These are phyloP conservation scores for Staurois parvus DNA, from an alignment of 2,797 vertebrate species.

Conservation along the genomic window DNA sequence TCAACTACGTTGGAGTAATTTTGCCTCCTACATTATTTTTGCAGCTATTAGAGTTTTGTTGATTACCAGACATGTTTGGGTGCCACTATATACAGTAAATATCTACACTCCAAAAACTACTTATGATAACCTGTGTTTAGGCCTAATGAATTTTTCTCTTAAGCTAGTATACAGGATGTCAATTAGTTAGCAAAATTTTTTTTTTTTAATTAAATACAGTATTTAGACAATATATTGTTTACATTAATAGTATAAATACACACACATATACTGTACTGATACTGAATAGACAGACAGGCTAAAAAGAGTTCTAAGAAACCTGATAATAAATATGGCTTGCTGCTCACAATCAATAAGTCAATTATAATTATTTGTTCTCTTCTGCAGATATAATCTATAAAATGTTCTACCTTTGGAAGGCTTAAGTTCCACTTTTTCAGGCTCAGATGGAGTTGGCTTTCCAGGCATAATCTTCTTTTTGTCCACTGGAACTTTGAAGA, in stretches of 20 bases:
- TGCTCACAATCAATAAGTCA: background rate
- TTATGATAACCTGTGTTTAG: no score
- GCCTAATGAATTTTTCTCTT: no score
- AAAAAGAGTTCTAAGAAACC: background rate
- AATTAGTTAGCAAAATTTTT: no score
- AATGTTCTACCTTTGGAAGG: constrained; percentile 82
- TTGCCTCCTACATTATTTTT: background rate
- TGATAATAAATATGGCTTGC: background rate
- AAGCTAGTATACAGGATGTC: no score
- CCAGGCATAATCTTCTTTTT: constrained; percentile 74
- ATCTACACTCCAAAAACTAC: no score
- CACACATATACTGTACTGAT: background rate
- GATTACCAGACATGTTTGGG: background rate
- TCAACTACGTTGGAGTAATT: no score
- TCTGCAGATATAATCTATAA: constrained; percentile 31
- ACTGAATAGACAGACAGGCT: background rate
- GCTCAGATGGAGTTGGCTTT: constrained; percentile 71
- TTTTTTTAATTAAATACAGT: background rate
- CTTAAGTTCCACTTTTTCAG: constrained; percentile 75
- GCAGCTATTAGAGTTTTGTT: background rate
- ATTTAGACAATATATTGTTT: background rate
- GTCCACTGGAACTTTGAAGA: constrained; percentile 79
- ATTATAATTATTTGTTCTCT: constrained; percentile 7
- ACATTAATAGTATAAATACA: background rate
- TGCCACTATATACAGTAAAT: background rate